A percentile compares a stretch with the other conserved stretches of the same genome.
Evolutionary conservation across 1,140 invertebrate species (phyloP).

Genomic region (Aphelenchoides avenae): DNA sequence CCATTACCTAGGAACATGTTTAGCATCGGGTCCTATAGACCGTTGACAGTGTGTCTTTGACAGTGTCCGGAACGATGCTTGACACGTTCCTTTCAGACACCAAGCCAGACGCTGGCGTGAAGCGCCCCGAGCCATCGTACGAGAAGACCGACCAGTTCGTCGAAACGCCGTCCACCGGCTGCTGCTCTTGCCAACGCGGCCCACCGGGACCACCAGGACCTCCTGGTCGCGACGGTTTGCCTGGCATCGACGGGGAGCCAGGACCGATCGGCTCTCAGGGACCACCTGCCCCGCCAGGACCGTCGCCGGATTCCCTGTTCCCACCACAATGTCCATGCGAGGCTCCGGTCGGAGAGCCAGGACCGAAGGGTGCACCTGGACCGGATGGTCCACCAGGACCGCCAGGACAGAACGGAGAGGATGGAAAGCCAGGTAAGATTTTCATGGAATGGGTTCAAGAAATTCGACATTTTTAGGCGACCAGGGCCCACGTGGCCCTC

Average conservation of each 20-base stretch:
- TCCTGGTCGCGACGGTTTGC: slow-evolving; percentile 39
- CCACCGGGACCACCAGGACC: slow-evolving; percentile 39
- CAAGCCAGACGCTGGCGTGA: no score
- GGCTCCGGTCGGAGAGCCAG: slow-evolving; percentile 34
- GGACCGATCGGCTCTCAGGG: slow-evolving; percentile 43
- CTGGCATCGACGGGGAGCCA: slow-evolving; percentile 43
- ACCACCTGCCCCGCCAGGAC: slow-evolving; percentile 39
- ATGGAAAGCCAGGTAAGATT: slow-evolving; percentile 46
- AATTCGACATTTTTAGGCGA: no score
- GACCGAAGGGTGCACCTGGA: slow-evolving; percentile 31
- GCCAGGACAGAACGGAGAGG: slow-evolving; percentile 33
- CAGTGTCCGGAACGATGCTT: no score
- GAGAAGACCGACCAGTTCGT: slow-evolving; percentile 43
- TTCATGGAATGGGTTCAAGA: no score
- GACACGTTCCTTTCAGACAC: no score
- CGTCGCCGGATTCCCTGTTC: slow-evolving; percentile 36
- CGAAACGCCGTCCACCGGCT: slow-evolving; percentile 49
- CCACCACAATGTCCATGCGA: slow-evolving; percentile 50
- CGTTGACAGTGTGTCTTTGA: no score
- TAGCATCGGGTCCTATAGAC: no score
- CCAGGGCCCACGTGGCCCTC: slow-evolving; percentile 37
- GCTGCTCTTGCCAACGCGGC: slow-evolving; percentile 49
- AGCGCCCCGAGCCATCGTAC: no score
- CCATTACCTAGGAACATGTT: no score
- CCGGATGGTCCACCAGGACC: slow-evolving; percentile 34